Conservation (phyloP, 2,888 invertebrate genomes). For the Rutpela maculata region DNA sequence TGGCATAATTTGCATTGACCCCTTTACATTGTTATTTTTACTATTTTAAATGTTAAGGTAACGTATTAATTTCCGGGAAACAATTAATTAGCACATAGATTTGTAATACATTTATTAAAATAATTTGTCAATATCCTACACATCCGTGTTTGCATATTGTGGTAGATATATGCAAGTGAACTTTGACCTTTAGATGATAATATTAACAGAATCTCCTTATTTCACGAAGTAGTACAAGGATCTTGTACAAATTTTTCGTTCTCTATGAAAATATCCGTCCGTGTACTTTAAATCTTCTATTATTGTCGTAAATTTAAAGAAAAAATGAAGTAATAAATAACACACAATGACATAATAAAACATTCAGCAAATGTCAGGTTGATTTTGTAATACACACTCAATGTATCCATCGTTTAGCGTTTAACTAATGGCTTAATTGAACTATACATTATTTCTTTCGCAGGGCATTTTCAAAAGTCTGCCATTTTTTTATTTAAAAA, state of each 20-base stretch:
- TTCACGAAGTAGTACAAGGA: conserved; percentile 14
- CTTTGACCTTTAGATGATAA: conserved; percentile 3
- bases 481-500: too few relatives aligned
- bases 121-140: not conserved
- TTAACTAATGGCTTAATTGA: too few relatives aligned
- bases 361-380: conserved; percentile 8
- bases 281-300: not conserved
- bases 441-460: too few relatives aligned
- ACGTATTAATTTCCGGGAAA: not conserved
- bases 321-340: not conserved
- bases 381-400: not conserved
- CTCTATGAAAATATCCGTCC: not conserved
- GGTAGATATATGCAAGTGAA: not conserved
- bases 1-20: too few relatives aligned
- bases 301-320: not conserved
- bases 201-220: not conserved
- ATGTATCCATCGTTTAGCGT: not conserved
- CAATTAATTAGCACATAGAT: not conserved
- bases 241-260: not conserved
- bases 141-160: not conserved
- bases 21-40: too few relatives aligned
- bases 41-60: too few relatives aligned
- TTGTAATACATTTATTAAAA: not conserved
- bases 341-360: not conserved
- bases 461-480: too few relatives aligned